Percentiles rank a stretch among this genome's conserved stretches.
Evolutionary conservation across 2,888 invertebrate species (phyloP).

Genomic region (Protophormia terraenovae): DNA sequence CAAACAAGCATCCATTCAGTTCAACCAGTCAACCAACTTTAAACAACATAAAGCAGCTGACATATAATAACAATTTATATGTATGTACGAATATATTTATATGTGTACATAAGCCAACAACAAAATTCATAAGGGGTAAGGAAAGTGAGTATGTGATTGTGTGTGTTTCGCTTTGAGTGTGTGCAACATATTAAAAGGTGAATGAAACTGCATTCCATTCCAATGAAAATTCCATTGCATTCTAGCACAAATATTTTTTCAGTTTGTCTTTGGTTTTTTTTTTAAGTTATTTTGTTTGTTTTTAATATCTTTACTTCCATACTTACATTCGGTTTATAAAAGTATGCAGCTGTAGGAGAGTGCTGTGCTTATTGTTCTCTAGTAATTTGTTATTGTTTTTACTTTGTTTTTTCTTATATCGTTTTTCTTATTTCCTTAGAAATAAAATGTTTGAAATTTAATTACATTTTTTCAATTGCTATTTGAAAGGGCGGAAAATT

Average conservation of each 20-base stretch:
- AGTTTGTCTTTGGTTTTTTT: background rate
- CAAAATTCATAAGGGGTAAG: background rate
- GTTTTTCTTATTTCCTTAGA: too few relatives aligned
- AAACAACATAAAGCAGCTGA: constrained; percentile 57
- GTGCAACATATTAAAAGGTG: constrained; percentile 65
- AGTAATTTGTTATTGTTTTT: background rate
- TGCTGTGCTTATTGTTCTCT: background rate
- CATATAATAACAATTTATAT: constrained; percentile 28
- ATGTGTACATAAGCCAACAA: background rate
- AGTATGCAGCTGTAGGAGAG: background rate
- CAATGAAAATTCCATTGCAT: constrained; percentile 66
- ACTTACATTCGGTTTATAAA: background rate
- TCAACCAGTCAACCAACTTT: constrained; percentile 34
- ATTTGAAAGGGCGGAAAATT: too few relatives aligned
- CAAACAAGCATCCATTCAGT: background rate
- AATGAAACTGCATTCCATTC: constrained; percentile 71
- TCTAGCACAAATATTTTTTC: constrained; percentile 60
- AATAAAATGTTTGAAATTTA: too few relatives aligned
- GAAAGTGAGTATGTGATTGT: background rate
- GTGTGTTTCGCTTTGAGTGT: too few relatives aligned
- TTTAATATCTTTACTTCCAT: constrained; percentile 18
- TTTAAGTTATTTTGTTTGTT: background rate
- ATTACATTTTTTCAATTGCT: too few relatives aligned
- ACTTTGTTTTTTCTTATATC: background rate
- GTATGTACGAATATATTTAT: background rate